Base-by-base conservation (phyloP, 1,140 invertebrate species). In the Parapsyche elsis region DNA sequence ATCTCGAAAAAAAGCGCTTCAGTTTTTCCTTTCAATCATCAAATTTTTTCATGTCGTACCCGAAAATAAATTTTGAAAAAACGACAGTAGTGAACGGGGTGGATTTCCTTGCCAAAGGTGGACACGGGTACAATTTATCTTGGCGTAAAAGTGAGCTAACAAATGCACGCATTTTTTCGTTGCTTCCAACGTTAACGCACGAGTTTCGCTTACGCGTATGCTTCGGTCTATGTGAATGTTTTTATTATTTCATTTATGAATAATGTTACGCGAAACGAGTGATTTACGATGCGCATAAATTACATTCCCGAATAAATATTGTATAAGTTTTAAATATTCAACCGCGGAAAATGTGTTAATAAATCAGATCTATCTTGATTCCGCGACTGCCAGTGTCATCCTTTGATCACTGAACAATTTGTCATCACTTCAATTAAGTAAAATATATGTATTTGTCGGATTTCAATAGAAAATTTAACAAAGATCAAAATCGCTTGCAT, bases 161-260 rank as follows among this genome's bases (percentile, higher is more conserved):
- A 14, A 53, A 53, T 53, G 49, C 49, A 53, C 49, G 49, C 49
- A 53, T 53, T 53, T 53, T 53, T 14, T 10, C 16, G 2, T 10
- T 53, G 10, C 16, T 53, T 53, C 16, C 16, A 38, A 38, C 12
- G 49, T 5, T 46, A 53, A 14, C 12, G 16, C 7, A 7, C 30
- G 30, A 1, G 30, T 38, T 38, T 38, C 1, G 30, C 30, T 38
- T 67, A 67, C 14, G 24, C 9, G 24, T 67, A 10, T 21, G 19
- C n/a, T n/a, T n/a, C n/a, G n/a, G n/a, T 21, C 5, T 4, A 12
- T 26, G 26, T 67, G 12, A 26, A 23, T 26, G 9, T 26, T 67
- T 26, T 26, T 23, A 67, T 67, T 67, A 67, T 67, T 67, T 67
- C 64, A 26, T 67, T 67, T 67, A 38, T 67, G 64, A 67, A 67